phyloP scores from a whole-genome alignment of 2,113 vertebrate species.

The Larimichthys polyactis region DNA sequence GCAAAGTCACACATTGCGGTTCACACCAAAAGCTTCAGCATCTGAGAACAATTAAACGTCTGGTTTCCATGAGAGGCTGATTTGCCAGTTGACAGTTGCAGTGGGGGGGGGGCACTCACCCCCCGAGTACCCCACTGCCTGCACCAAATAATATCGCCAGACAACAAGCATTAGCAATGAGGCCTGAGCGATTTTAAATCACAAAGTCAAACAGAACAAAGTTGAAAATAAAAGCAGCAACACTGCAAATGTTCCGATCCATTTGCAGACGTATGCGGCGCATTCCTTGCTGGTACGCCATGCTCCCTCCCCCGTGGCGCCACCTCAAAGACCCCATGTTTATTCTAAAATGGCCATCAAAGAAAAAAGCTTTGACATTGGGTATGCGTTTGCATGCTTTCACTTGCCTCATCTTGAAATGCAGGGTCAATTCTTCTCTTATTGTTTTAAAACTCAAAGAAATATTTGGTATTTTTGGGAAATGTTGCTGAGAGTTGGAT shows the following conservation, averaged over 20 bases:
- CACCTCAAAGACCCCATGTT: constrained; percentile 25
- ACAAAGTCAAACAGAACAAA: constrained; percentile 52
- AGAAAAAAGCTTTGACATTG: neutral
- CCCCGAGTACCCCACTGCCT: constrained; percentile 45
- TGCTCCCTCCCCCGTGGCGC: constrained; percentile 22
- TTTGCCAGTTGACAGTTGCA: constrained; percentile 77
- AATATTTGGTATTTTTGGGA: neutral
- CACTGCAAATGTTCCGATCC: constrained; percentile 32
- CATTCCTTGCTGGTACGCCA: constrained; percentile 43
- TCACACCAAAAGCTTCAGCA: constrained; percentile 75
- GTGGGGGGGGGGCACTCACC: constrained; percentile 9
- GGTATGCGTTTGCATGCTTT: neutral
- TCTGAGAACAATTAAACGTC: constrained; percentile 85
- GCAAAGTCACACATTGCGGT: constrained; percentile 74
- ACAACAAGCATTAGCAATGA: constrained; percentile 66
- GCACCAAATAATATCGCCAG: constrained; percentile 62
- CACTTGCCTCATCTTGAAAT: neutral
- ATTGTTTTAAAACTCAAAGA: neutral
- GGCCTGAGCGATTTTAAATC: constrained; percentile 51
- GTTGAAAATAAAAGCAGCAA: constrained; percentile 47
- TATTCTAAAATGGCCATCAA: constrained; percentile 11
- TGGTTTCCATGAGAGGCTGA: constrained; percentile 80
- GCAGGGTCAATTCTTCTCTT: neutral
- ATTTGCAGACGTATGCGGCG: constrained; percentile 18
- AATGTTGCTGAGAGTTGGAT: neutral